Evolutionary conservation across 2,888 invertebrate genomes (phyloP).

Genomic region (Noctua fimbriata): DNA sequence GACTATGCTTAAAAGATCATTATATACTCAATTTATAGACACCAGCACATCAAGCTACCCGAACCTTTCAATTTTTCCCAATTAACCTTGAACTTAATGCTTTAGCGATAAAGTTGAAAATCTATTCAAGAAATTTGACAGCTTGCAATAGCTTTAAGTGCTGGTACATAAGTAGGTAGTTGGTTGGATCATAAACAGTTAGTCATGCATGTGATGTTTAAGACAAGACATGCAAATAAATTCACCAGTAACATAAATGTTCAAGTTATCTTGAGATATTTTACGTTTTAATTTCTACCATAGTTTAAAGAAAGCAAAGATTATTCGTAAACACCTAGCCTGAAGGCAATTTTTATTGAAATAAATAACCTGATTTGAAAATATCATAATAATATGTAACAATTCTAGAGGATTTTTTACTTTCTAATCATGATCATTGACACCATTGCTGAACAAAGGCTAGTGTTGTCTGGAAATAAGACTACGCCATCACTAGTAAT

Average conservation of each 20-base stretch:
- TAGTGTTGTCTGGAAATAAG: background rate
- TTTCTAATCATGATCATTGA: background rate
- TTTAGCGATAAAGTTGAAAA: too few relatives aligned
- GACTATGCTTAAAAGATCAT: background rate
- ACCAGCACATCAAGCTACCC: too few relatives aligned
- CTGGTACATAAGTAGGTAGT: too few relatives aligned
- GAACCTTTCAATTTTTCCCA: too few relatives aligned
- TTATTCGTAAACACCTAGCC: background rate
- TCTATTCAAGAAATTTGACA: too few relatives aligned
- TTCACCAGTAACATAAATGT: background rate
- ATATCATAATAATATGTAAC: background rate
- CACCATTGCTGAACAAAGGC: background rate
- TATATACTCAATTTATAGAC: background rate
- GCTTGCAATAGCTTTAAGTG: too few relatives aligned
- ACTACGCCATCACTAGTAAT: conserved; percentile 17
- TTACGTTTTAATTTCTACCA: background rate
- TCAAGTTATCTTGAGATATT: background rate
- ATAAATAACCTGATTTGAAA: background rate
- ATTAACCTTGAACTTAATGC: too few relatives aligned
- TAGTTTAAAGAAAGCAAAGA: background rate
- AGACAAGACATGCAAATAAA: background rate
- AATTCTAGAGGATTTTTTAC: background rate
- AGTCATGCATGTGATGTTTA: background rate
- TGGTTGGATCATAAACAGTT: background rate
- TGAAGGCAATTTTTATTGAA: background rate